Base-by-base conservation (phyloP, 2,888 invertebrate genomes). In the Platynereis dumerilii region DNA sequence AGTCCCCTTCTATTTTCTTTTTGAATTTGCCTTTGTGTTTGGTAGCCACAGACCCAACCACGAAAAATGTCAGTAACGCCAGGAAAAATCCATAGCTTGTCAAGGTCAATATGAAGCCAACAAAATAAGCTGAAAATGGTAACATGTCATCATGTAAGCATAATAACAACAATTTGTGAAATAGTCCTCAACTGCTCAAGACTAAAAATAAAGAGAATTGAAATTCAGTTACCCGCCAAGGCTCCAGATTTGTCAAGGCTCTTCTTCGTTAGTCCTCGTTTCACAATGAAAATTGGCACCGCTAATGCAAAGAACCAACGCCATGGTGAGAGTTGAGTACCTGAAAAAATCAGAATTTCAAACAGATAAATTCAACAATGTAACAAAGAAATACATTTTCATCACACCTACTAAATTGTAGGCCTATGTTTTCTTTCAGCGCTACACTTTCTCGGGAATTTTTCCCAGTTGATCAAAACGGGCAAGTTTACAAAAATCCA, bases 1-100 rank as follows among this genome's bases (percentile, higher is more conserved):
- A 92, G 76, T 92, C 90, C 56, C 87, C 87, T 80, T 94, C 93
- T 61, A 92, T 80, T 78, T 89, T 90, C 65, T 88, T 74, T 68
- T 86, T 86, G 62, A 71, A 58, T 7, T 71, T 83, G 0, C 88
- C 84, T 24, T 90, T 87, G 77, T 90, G 91, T 81, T 92, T 92
- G 0, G 94, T 94, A 0, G 91, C 92, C 78, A 89, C 90, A 0
- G 93, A 92, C 1, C 91, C 91, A 55, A 91, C 87, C 27, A 93
- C 81, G 79, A 94, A 94, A 83, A 94, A 94, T 2, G 89, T 86
- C 20, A 92, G 84, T 39, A 94, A 85, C 69, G 90, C 88, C 17
- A 88, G 87, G 55, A 92, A 83, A 80, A 93, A 94, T 66, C 91
- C 89, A 77, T 91, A 90, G 80, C 89, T 93, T 59, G 92, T 90